Conservation (phyloP, 2,113 vertebrate genomes). For the Opisthocomus hoazin region DNA sequence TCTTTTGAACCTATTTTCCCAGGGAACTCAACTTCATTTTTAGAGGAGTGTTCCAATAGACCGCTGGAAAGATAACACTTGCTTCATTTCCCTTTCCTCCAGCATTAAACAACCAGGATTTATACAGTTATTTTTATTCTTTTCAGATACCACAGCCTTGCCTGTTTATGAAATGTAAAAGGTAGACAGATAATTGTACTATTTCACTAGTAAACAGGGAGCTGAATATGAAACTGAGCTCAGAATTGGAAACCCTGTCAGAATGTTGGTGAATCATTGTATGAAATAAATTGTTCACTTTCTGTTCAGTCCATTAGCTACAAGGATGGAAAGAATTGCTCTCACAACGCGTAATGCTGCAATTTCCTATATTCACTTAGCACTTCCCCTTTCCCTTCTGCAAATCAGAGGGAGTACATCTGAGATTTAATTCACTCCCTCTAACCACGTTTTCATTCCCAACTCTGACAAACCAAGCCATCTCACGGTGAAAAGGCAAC, state of each 20-base stretch:
- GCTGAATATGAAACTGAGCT: constrained; percentile 60
- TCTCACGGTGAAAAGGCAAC: constrained; percentile 1
- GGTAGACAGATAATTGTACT: constrained; percentile 70
- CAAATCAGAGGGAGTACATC: constrained; percentile 58
- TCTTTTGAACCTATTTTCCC: constrained; percentile 16
- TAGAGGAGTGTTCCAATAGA: constrained; percentile 21
- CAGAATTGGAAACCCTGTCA: constrained; percentile 71
- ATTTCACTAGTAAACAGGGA: constrained; percentile 70
- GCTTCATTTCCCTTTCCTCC: constrained; percentile 33
- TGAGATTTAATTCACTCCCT: constrained; percentile 64
- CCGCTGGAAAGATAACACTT: not conserved
- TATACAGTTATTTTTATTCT: constrained; percentile 53
- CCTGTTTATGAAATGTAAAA: constrained; percentile 56
- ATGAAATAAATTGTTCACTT: constrained; percentile 77
- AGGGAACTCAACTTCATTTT: constrained; percentile 42
- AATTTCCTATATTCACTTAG: constrained; percentile 73
- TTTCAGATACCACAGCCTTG: constrained; percentile 40
- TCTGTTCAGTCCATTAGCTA: constrained; percentile 75
- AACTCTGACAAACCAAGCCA: constrained; percentile 38
- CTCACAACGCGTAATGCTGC: constrained; percentile 69
- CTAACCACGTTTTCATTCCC: constrained; percentile 63
- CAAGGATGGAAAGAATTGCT: constrained; percentile 71
- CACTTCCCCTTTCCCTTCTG: constrained; percentile 59
- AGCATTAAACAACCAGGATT: constrained; percentile 51
- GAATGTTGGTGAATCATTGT: constrained; percentile 72